These are phyloP conservation scores for Chaenodraco wilsoni DNA, from an alignment of 2,797 vertebrate species.

Conservation along the genomic window DNA sequence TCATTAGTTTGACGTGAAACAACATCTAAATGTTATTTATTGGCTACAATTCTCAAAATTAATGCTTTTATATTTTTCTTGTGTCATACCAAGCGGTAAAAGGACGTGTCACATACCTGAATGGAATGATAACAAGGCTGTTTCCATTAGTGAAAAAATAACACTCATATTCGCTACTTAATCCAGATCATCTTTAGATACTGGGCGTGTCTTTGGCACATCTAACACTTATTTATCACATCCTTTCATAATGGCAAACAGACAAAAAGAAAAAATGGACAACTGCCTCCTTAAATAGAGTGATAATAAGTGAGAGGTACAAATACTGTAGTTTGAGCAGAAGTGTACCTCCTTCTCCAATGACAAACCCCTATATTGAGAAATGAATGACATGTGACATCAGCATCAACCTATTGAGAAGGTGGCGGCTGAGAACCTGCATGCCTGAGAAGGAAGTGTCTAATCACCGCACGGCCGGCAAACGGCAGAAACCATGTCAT, in stretches of 20 bases:
- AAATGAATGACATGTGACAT: constrained; percentile 46
- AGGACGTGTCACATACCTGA: neutral
- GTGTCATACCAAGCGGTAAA: neutral
- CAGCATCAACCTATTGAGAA: constrained; percentile 19
- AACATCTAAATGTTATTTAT: neutral
- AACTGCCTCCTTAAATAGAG: no score
- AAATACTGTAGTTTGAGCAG: neutral
- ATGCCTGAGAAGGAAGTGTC: constrained; percentile 62
- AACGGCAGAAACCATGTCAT: constrained; percentile 58
- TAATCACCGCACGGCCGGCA: constrained; percentile 55
- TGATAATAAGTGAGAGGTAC: neutral
- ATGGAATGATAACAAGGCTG: neutral
- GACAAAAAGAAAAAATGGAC: no score
- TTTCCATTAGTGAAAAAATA: no score
- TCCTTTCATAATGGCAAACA: no score
- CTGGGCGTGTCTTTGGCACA: no score
- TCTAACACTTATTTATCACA: no score
- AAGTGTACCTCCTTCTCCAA: neutral
- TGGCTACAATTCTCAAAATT: neutral
- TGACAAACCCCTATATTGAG: neutral
- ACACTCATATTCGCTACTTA: no score
- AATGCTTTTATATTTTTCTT: neutral
- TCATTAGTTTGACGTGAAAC: neutral
- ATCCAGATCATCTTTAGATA: no score
- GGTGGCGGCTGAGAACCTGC: constrained; percentile 45